Percentiles rank a stretch among this genome's conserved stretches.
phyloP scores from a whole-genome alignment of 2,888 invertebrate genomes.

The Boloria selene region DNA sequence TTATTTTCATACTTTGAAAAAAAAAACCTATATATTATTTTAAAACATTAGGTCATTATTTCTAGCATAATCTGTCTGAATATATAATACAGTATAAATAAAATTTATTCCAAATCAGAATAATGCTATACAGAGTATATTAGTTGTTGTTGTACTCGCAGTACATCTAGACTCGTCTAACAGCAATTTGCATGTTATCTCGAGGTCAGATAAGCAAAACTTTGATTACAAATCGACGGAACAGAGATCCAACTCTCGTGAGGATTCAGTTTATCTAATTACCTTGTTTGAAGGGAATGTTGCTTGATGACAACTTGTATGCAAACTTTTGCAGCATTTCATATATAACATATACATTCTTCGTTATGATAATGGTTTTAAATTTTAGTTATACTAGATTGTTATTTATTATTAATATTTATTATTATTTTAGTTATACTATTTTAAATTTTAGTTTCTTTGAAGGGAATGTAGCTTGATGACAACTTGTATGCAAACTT shows the following conservation, averaged over 20 bases:
- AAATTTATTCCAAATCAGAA: constrained; percentile 10
- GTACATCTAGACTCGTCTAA: constrained; percentile 9
- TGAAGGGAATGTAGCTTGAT: too few relatives aligned
- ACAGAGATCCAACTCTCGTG: constrained; percentile 21
- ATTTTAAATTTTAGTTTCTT: too few relatives aligned
- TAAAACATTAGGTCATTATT: too few relatives aligned
- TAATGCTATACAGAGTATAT: not conserved
- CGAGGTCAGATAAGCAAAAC: constrained; percentile 29
- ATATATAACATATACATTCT: not conserved
- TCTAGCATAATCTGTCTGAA: too few relatives aligned
- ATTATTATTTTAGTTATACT: too few relatives aligned
- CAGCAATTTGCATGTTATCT: constrained; percentile 30
- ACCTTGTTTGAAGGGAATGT: constrained; percentile 10
- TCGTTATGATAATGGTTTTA: too few relatives aligned
- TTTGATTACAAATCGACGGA: constrained; percentile 28
- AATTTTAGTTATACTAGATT: too few relatives aligned
- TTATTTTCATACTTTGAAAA: too few relatives aligned
- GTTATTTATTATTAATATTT: too few relatives aligned
- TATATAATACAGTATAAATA: too few relatives aligned
- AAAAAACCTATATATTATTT: too few relatives aligned
- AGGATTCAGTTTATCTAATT: constrained; percentile 5
- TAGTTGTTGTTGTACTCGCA: constrained; percentile 1
- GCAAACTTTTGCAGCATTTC: not conserved
- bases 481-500: too few relatives aligned
- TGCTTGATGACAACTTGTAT: not conserved